Evolutionary conservation across 2,888 invertebrate genomes (phyloP).

Genomic region (Buathra laborator): DNA sequence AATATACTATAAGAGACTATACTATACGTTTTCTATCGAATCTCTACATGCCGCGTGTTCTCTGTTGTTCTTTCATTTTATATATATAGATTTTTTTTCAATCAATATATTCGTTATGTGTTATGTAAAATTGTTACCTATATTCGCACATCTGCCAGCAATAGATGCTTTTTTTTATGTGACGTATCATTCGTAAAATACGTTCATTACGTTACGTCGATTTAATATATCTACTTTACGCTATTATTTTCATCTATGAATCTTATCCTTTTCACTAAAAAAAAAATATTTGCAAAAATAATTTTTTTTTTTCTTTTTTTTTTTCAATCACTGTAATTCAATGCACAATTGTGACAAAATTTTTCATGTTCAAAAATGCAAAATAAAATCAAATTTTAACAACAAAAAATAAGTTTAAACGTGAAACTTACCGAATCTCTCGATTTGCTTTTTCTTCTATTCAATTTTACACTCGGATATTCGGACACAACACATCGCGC

Average conservation of each 20-base stretch:
- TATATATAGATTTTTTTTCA: conserved; percentile 35
- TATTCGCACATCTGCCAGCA: conserved; percentile 57
- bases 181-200: neutral
- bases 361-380: no score
- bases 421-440: neutral
- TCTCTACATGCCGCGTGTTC: conserved; percentile 21
- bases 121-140: conserved; percentile 59
- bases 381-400: no score
- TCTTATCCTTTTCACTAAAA: neutral
- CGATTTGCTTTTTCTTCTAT: neutral
- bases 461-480: neutral
- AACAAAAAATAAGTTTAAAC: no score
- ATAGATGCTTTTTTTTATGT: conserved; percentile 10
- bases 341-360: no score
- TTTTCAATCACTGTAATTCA: no score
- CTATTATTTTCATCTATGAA: neutral
- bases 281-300: neutral
- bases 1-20: conserved; percentile 48
- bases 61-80: conserved; percentile 34
- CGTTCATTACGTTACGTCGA: neutral
- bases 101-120: conserved; percentile 64
- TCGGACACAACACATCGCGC: neutral
- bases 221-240: neutral
- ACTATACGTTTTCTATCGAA: conserved; percentile 32
- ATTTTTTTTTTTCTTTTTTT: neutral